Base-by-base conservation (phyloP, 64 coral and sea anemone species). In the Montipora foliosa region DNA sequence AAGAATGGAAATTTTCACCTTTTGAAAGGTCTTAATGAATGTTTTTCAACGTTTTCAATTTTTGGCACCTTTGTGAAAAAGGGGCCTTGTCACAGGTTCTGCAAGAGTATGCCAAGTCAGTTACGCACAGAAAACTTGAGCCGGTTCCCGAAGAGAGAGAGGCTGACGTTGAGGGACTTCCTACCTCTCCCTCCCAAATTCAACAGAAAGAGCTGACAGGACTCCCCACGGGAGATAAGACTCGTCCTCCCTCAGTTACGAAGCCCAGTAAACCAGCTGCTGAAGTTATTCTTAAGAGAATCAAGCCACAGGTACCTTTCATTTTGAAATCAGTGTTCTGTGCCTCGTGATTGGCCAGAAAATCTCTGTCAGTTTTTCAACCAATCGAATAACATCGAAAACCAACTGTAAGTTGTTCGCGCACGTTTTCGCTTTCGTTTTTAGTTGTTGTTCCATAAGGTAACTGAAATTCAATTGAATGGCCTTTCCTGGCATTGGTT, bases 21-120 rank as follows among this genome's bases (percentile, higher is more conserved):
- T 37, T 37, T 37, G 37, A 37, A 37, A 37, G 37, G 37, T 37
- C 37, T 37, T 64, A 14, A 16, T 64, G 61, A 64, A 64, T 4
- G 14, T 64, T 64, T 64, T 64, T 8, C 0, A 6, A 0, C 53
- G 11, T 57, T 57, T 57, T 57, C 53, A 11, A 57, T 17, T 5
- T 78, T 49, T 78, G n/a, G 3, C 45, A 78, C 46, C 1, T n/a
- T 86, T 50, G 4, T 16, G 6, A 64, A 12, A 64, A 49, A 86
- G 82, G 82, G 4, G 9, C 19, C 1, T 15, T 86, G 1, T 86
- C 82, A 21, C 66, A 67, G 4, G 44, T 86, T 70, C 82, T 86
- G 49, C 82, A 86, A 86, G 82, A 86, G 6, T 86, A 86, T 12
- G 82, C 82, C 66, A 86, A 72, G 17, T 86, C 82, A 19, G 6